phyloP scores from a whole-genome alignment of 1,140 invertebrate genomes.

The Sitophilus oryzae region DNA sequence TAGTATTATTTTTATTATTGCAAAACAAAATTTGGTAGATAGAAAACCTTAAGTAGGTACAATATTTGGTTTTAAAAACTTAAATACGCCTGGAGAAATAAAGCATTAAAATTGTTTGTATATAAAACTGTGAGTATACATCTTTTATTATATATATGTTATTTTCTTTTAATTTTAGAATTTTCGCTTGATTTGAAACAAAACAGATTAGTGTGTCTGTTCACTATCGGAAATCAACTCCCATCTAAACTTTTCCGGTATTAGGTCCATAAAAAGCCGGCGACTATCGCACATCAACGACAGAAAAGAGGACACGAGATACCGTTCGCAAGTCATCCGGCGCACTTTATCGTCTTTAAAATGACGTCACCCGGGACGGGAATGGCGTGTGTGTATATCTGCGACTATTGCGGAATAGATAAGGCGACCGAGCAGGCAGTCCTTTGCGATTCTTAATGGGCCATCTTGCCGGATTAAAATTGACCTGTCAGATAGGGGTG shows the following conservation, averaged over 20 bases:
- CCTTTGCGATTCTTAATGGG: conserved; percentile 10
- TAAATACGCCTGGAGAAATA: not conserved
- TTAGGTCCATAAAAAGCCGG: not conserved
- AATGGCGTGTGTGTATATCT: conserved; percentile 17
- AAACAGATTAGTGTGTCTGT: too few relatives aligned
- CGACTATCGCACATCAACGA: not conserved
- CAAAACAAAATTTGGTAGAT: too few relatives aligned
- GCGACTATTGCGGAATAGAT: conserved; percentile 16
- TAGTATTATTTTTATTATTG: too few relatives aligned
- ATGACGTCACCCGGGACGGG: conserved; percentile 9
- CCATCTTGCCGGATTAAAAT: conserved; percentile 18
- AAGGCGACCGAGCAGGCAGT: conserved; percentile 14
- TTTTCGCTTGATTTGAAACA: not conserved
- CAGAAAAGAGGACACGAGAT: not conserved
- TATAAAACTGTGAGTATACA: not conserved
- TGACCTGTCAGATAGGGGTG: conserved; percentile 9
- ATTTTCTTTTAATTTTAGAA: not conserved
- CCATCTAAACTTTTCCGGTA: not conserved
- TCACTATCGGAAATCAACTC: too few relatives aligned
- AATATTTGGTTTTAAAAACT: too few relatives aligned
- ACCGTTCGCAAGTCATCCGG: not conserved
- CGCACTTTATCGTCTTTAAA: conserved; percentile 5
- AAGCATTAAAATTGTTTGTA: not conserved
- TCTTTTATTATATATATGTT: not conserved
- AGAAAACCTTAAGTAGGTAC: too few relatives aligned